Percentiles rank a stretch among this genome's conserved stretches.
Conservation (phyloP, 2,797 vertebrate genomes). For the Limosa lapponica region DNA sequence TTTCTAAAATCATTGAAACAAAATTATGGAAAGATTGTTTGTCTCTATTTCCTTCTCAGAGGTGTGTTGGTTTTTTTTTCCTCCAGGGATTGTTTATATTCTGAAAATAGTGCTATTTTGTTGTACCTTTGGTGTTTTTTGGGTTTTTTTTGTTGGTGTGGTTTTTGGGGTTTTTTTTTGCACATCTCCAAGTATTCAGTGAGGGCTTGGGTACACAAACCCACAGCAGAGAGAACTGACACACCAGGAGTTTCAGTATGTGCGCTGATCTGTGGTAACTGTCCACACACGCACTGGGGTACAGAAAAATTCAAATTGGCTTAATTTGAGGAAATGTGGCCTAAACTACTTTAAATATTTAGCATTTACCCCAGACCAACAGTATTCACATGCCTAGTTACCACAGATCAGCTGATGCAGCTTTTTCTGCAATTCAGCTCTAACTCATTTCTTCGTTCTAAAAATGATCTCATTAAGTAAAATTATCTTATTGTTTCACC, state of each 20-base stretch:
- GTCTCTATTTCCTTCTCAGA: not conserved
- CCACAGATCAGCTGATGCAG: not conserved
- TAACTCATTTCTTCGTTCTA: not conserved
- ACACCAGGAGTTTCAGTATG: accelerated
- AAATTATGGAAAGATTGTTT: not conserved
- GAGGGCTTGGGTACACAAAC: not conserved
- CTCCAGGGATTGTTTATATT: not conserved
- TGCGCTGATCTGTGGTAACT: not conserved
- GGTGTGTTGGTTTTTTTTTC: not conserved
- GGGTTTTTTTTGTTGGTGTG: not conserved
- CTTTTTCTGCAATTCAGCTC: conserved; percentile 7
- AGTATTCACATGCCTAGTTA: not conserved
- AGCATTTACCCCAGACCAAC: not conserved
- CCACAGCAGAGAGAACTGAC: not conserved
- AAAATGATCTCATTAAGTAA: conserved; percentile 27
- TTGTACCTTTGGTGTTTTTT: not conserved
- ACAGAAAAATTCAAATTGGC: not conserved
- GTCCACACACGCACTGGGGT: not conserved
- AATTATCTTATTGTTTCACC: conserved; percentile 52
- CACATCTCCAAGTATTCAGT: not conserved
- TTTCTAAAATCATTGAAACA: not conserved
- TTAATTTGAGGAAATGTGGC: not conserved
- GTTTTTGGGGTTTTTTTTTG: not conserved
- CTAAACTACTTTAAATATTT: not conserved
- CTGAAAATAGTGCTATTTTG: not conserved